Evolutionary conservation across 2,888 invertebrate species (phyloP).

Genomic region (Hedya salicella): DNA sequence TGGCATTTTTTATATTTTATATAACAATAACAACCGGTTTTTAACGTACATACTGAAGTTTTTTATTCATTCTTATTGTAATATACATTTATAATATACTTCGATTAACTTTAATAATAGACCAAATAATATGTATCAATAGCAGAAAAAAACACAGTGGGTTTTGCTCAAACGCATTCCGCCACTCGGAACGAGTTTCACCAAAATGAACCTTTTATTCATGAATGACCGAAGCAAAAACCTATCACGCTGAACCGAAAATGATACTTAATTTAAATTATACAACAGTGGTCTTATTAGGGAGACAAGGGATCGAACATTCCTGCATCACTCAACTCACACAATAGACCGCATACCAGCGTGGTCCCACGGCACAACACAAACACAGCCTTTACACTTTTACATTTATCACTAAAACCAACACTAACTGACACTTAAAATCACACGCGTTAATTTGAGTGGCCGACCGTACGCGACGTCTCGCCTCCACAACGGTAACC

Average conservation of each 20-base stretch:
- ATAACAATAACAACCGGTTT: too few species aligned
- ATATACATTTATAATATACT: too few species aligned
- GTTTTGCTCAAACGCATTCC: constrained; percentile 20
- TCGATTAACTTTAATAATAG: too few species aligned
- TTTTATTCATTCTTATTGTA: too few species aligned
- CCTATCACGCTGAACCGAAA: constrained; percentile 25
- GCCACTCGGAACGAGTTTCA: constrained; percentile 13
- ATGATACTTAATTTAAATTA: constrained; percentile 33
- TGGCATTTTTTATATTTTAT: too few species aligned
- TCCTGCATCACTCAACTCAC: constrained; percentile 50
- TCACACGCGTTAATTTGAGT: constrained; percentile 18
- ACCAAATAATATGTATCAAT: background rate
- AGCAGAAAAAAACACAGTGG: background rate
- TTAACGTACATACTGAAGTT: too few species aligned
- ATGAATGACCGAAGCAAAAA: constrained; percentile 32
- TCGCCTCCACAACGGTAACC: background rate
- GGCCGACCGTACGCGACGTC: background rate
- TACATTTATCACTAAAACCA: constrained; percentile 30
- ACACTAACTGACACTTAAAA: constrained; percentile 14
- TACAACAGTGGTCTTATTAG: constrained; percentile 32
- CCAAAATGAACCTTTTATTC: constrained; percentile 20
- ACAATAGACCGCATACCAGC: constrained; percentile 67
- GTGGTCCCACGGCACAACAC: constrained; percentile 63
- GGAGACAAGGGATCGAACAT: constrained; percentile 53
- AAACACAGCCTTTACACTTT: constrained; percentile 27